A percentile compares a stretch with the other conserved stretches of the same genome.
phyloP scores from a whole-genome alignment of 2,113 vertebrate genomes.

The Stictonetta naevosa region DNA sequence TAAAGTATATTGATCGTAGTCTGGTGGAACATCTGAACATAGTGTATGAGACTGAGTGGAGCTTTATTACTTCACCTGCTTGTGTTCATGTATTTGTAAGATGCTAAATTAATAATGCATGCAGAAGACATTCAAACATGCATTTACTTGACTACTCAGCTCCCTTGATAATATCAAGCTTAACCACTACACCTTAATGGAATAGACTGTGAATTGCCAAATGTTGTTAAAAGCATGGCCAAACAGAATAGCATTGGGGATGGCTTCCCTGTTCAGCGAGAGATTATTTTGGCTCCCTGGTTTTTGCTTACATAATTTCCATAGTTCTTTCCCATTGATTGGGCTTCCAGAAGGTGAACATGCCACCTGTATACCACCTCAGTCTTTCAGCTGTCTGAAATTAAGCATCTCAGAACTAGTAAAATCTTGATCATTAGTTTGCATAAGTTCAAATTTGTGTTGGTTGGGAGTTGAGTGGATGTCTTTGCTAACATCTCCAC shows the following conservation, averaged over 20 bases:
- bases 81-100: neutral
- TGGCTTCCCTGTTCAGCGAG: neutral
- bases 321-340: neutral
- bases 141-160: conserved; percentile 20
- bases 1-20: conserved; percentile 27
- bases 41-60: neutral
- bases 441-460: neutral
- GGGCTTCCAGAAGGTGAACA: neutral
- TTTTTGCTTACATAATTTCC: neutral
- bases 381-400: neutral
- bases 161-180: neutral
- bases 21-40: neutral
- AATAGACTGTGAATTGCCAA: neutral
- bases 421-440: neutral
- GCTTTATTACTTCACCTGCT: conserved; percentile 30
- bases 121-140: neutral
- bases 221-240: neutral
- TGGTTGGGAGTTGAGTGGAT: neutral
- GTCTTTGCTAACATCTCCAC: neutral
- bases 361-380: neutral
- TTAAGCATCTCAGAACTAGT: neutral
- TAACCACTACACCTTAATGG: conserved; percentile 14
- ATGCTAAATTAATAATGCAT: conserved; percentile 39
- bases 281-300: neutral
- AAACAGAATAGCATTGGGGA: neutral